A percentile compares a stretch with the other conserved stretches of the same genome.
phyloP scores from a whole-genome alignment of 2,113 vertebrate species.

The Lichenostomus cassidix region DNA sequence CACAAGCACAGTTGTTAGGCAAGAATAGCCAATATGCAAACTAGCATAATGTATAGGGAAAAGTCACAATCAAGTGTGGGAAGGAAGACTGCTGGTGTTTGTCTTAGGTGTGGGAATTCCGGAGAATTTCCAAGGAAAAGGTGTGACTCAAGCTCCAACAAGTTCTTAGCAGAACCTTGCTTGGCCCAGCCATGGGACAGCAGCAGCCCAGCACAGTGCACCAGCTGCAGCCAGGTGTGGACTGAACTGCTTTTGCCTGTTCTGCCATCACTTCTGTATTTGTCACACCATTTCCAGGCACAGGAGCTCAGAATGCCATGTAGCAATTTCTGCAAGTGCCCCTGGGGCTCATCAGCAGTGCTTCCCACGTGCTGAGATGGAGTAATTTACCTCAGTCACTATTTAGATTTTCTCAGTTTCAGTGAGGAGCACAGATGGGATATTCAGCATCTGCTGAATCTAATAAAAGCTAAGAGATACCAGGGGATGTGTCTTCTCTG shows the following conservation, averaged over 20 bases:
- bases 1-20: not conserved
- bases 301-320: not conserved
- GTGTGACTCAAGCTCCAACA: not conserved
- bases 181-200: fast-evolving
- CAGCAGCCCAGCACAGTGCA: fast-evolving
- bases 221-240: fast-evolving
- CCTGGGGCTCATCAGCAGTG: fast-evolving
- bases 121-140: not conserved
- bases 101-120: not conserved
- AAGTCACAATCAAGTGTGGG: not conserved
- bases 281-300: not conserved
- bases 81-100: not conserved
- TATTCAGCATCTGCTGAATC: not conserved
- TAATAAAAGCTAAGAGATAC: not conserved
- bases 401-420: not conserved
- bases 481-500: not conserved
- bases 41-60: not conserved
- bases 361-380: fast-evolving
- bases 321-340: fast-evolving
- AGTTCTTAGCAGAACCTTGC: not conserved
- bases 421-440: not conserved
- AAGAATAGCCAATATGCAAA: not conserved
- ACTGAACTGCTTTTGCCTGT: not conserved
- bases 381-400: not conserved
- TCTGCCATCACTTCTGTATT: no score